Conservation (phyloP, 2,113 vertebrate genomes). For the Antechinus stuartii region DNA sequence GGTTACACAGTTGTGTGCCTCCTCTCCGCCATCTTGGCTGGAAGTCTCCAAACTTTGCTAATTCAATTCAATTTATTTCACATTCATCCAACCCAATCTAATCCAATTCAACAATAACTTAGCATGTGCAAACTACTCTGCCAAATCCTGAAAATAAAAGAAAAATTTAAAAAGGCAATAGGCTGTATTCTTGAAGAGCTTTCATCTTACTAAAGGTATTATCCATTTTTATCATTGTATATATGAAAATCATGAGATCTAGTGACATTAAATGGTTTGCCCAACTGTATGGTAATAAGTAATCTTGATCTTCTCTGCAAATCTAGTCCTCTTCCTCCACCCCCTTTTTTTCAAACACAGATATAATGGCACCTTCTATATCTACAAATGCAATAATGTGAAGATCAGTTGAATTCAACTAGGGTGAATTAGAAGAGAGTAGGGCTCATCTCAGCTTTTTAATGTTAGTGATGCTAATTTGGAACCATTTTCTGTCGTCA, state of each 20-base stretch:
- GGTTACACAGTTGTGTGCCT: no score
- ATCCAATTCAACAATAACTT: not conserved
- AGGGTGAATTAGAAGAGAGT: not conserved
- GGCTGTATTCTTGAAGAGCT: not conserved
- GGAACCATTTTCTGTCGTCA: not conserved
- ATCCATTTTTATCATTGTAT: not conserved
- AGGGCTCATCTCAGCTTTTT: not conserved
- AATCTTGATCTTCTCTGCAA: not conserved
- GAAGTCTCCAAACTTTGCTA: not conserved
- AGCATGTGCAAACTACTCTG: not conserved
- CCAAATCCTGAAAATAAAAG: not conserved
- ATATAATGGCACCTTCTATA: not conserved
- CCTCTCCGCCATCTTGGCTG: no score
- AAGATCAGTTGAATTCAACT: not conserved
- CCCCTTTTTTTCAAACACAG: not conserved
- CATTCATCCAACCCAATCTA: not conserved
- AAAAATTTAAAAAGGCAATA: not conserved
- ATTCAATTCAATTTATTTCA: not conserved
- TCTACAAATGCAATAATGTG: not conserved
- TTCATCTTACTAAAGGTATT: not conserved
- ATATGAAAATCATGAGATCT: not conserved
- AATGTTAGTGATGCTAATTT: not conserved
- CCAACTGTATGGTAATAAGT: not conserved
- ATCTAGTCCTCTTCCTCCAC: not conserved
- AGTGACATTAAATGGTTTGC: not conserved